A percentile compares a stretch with the other conserved stretches of the same genome.
These are phyloP conservation scores for Cataglyphis altisquamis DNA, from an alignment of 2,888 invertebrate species.

Conservation along the genomic window DNA sequence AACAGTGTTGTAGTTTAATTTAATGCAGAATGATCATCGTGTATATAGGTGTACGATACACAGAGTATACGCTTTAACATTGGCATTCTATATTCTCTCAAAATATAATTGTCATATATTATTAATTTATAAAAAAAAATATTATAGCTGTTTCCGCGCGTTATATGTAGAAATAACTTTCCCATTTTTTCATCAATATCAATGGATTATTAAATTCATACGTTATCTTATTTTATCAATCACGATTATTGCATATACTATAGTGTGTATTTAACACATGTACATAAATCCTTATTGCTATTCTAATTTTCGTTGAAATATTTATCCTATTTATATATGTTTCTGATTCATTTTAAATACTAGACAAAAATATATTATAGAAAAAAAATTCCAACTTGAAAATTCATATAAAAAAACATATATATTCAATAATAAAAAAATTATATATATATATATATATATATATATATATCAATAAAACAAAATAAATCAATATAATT, in stretches of 20 bases:
- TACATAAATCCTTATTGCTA: not conserved
- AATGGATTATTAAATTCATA: not conserved
- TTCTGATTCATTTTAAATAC: not conserved
- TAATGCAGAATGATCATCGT: slow-evolving; percentile 63
- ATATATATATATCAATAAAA: not conserved
- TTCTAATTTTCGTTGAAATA: not conserved
- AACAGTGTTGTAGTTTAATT: slow-evolving; percentile 59
- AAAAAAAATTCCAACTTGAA: not conserved
- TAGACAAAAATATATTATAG: not conserved
- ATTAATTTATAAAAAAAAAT: slow-evolving; percentile 11
- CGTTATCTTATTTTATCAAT: not conserved
- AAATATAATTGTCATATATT: slow-evolving; percentile 8
- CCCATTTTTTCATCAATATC: not conserved
- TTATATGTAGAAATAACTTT: not conserved
- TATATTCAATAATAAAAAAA: not conserved
- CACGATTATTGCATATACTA: not conserved
- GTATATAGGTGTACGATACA: slow-evolving; percentile 33
- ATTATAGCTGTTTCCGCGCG: not conserved
- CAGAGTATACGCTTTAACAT: slow-evolving; percentile 2
- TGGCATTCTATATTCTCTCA: slow-evolving; percentile 8
- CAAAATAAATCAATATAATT: slow-evolving; percentile 3
- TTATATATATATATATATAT: no score
- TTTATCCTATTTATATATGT: not conserved
- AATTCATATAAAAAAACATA: not conserved
- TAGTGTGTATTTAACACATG: not conserved